Conservation (phyloP, 2,113 vertebrate species). For the Oostethus manadensis region DNA sequence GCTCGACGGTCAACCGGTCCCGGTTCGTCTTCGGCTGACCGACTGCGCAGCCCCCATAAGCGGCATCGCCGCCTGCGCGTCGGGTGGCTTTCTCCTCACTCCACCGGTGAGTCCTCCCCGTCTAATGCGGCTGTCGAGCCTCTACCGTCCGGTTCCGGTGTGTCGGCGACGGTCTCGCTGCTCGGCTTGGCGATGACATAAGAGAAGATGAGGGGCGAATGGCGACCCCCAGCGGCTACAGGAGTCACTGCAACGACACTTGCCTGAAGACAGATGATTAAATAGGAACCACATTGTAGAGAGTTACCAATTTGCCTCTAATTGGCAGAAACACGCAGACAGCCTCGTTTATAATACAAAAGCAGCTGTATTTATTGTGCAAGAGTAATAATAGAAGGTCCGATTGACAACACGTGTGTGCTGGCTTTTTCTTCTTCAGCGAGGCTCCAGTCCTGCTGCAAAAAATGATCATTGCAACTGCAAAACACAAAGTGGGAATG, state of each 20-base stretch:
- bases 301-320: no score
- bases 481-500: conserved; percentile 15
- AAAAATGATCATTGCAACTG: conserved; percentile 2
- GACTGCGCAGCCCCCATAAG: no score
- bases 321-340: background rate
- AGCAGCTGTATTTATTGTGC: conserved; percentile 54
- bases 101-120: no score
- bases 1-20: no score
- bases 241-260: background rate
- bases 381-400: conserved; percentile 30
- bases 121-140: conserved; percentile 5
- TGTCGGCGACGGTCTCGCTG: background rate
- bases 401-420: no score
- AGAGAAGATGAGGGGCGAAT: background rate
- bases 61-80: no score
- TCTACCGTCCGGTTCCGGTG: conserved; percentile 10
- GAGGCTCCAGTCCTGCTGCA: background rate
- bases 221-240: conserved; percentile 32
- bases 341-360: background rate
- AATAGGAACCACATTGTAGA: no score
- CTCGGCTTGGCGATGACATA: conserved; percentile 19
- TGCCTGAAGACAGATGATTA: background rate
- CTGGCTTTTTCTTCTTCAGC: no score
- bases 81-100: background rate
- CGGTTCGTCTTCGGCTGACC: no score